Percentiles rank a stretch among this genome's conserved stretches.
phyloP scores from a whole-genome alignment of 1,140 invertebrate genomes.

The Halictus rubicundus region DNA sequence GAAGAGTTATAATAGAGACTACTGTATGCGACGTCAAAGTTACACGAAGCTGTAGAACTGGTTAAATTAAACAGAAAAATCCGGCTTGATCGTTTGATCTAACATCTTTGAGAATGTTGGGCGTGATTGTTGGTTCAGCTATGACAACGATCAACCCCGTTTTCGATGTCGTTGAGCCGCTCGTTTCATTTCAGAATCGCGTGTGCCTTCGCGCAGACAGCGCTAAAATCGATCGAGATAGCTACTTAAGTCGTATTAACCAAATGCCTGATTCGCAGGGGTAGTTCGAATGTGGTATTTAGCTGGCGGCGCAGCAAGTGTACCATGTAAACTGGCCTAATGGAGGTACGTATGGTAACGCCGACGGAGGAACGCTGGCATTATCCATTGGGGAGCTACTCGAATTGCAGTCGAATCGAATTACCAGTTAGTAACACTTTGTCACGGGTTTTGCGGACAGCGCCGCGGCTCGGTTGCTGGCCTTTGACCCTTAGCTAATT shows the following conservation, averaged over 20 bases:
- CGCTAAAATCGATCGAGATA: conserved; percentile 36
- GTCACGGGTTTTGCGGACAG: conserved; percentile 23
- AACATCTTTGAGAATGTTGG: too few species aligned
- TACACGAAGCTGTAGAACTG: too few species aligned
- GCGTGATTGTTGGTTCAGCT: too few species aligned
- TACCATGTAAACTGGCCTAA: conserved; percentile 53
- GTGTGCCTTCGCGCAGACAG: neutral
- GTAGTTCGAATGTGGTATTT: conserved; percentile 48
- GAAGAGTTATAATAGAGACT: too few species aligned
- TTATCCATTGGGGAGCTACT: conserved; percentile 36
- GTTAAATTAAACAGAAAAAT: too few species aligned
- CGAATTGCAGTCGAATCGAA: conserved; percentile 40
- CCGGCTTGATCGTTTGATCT: too few species aligned
- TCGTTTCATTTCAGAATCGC: neutral
- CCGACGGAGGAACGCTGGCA: conserved; percentile 10
- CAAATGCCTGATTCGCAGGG: conserved; percentile 47
- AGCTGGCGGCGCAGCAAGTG: conserved; percentile 26
- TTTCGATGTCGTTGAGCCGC: neutral
- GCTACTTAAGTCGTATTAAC: conserved; percentile 45
- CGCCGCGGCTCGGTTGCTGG: neutral
- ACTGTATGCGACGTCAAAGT: too few species aligned
- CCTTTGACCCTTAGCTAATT: conserved; percentile 3
- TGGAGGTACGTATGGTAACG: conserved; percentile 28
- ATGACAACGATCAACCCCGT: too few species aligned
- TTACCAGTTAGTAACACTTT: conserved; percentile 53